Base-by-base conservation (phyloP, 2,113 vertebrate genomes). In the Lepisosteus osseus region DNA sequence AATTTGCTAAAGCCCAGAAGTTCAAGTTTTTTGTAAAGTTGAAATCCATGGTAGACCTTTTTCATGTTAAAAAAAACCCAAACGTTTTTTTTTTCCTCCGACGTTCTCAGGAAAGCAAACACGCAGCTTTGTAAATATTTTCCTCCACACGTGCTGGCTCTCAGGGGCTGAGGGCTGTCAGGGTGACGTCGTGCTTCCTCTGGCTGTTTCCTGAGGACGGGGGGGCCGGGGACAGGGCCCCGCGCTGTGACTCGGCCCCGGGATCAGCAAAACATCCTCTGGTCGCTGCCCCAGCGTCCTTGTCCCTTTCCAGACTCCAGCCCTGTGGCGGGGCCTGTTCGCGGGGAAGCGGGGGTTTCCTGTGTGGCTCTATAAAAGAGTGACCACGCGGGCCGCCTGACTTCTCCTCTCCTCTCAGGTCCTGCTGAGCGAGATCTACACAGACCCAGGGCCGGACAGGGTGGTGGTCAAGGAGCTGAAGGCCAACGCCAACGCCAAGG, bases 381-480 rank as follows among this genome's bases (percentile, higher is more conserved):
- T 56, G 67, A 82, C 59, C 54, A 42, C 61, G 55, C 17, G 15
- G 13, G 7, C 41, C 13, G 5, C 5, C 17, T 66, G 66, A 0
- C 72, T 67, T 1, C 74, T 82, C 73, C 74, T 67, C 67, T 85
- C 69, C 69, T 54, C 51, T 15, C 67, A 95, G 90, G 91, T 94
- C 61, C 90, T 94, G 5, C 92, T 94, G 8, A 91, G 93, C 55
- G 93, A 94, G 78, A 86, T 92, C 76, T 94, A 89, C 76, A 86
- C 88, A 0, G 91, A 93, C 64, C 82, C 79, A 3, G 92, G 90
- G 3, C 86, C 90, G 9, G 79, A 89, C 8, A 85, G 93, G 72
- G 91, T 93, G 0, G 82, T 93, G 59, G 91, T 93, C 80, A 92
- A 93, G 80, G 93, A 93, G 71, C 54, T 94, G 70, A 94, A 92